Conservation (phyloP, 2,113 vertebrate genomes). For the Ictidomys tridecemlineatus region DNA sequence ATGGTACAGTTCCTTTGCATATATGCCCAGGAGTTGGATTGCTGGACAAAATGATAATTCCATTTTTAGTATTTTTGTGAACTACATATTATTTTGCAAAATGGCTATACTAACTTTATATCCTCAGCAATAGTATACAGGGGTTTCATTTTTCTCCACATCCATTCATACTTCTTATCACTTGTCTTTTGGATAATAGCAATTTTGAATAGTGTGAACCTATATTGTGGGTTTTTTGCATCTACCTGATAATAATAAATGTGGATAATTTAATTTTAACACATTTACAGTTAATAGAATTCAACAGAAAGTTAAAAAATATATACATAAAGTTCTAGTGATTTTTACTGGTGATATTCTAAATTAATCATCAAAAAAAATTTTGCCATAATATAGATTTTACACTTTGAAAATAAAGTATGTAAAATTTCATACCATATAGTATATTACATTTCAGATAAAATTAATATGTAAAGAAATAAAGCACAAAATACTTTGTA, state of each 20-base stretch:
- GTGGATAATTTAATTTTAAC: no score
- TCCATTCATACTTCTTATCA: neutral
- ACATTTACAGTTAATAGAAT: neutral
- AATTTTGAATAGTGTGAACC: neutral
- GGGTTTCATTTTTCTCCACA: neutral
- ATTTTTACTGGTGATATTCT: neutral
- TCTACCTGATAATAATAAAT: no score
- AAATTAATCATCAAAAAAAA: neutral
- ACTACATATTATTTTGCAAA: no score
- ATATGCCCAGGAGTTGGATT: no score
- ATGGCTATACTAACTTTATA: no score
- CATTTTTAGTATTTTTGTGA: no score
- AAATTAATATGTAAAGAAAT: neutral
- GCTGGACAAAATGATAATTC: no score
- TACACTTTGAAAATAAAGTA: conserved; percentile 1
- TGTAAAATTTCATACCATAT: neutral
- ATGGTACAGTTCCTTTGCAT: no score
- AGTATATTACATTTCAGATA: neutral
- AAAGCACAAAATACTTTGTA: neutral
- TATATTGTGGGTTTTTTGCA: no score
- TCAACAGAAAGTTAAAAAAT: neutral
- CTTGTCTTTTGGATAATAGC: neutral
- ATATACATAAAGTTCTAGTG: neutral
- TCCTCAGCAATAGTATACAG: no score
- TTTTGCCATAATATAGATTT: neutral